Conservation (phyloP, 1,140 invertebrate species). For the Glossosoma conforme region DNA sequence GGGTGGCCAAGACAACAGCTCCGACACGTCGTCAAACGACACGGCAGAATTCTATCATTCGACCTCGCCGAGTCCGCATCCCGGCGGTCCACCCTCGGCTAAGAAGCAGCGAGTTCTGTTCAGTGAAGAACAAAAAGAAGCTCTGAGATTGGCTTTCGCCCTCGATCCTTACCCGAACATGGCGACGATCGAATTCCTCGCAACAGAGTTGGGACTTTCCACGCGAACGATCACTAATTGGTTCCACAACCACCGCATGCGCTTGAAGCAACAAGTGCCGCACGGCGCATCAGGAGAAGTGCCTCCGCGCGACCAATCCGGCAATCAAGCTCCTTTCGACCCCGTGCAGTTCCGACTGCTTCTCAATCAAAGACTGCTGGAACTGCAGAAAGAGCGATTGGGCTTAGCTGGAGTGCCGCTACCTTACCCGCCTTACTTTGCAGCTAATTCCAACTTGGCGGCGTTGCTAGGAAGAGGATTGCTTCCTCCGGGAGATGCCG, state of each 20-base stretch:
- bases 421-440: conserved; percentile 70
- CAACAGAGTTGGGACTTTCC: conserved; percentile 84
- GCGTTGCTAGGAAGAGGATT: conserved; percentile 63
- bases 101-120: conserved; percentile 93
- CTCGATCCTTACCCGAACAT: conserved; percentile 96
- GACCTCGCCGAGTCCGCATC: conserved; percentile 66
- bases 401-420: conserved; percentile 66
- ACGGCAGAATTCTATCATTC: conserved; percentile 85
- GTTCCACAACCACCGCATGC: conserved; percentile 99
- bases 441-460: conserved; percentile 65
- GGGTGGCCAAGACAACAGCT: conserved; percentile 75
- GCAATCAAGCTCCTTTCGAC: conserved; percentile 67
- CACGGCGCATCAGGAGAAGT: conserved; percentile 65
- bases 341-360: conserved; percentile 85
- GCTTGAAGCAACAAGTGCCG: conserved; percentile 86
- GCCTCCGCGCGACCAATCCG: conserved; percentile 62
- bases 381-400: conserved; percentile 77
- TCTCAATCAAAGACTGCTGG: conserved; percentile 79
- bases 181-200: conserved; percentile 91
- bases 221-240: conserved; percentile 97
- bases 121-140: conserved; percentile 97
- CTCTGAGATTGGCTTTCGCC: conserved; percentile 85
- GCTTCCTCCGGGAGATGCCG: conserved; percentile 50
- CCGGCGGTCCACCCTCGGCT: conserved; percentile 63
- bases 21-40: conserved; percentile 82